A percentile compares a stretch with the other conserved stretches of the same genome.
Evolutionary conservation across 1,140 invertebrate genomes (phyloP).

Genomic region (Mycetomoellerius zeteki): DNA sequence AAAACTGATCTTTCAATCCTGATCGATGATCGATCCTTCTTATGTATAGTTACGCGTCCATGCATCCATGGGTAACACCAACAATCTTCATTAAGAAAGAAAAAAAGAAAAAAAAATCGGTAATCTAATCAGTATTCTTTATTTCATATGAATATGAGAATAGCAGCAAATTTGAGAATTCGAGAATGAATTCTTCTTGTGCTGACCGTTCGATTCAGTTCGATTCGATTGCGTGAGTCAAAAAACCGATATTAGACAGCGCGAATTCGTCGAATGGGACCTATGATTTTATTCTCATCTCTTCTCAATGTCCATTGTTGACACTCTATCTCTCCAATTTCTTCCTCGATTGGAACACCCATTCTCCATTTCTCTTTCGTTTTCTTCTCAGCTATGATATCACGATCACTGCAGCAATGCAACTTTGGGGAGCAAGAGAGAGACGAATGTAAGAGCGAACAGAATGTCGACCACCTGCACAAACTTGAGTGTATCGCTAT

Average conservation of each 20-base stretch:
- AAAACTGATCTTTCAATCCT: no score
- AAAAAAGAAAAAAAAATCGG: not conserved
- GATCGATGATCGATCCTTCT: no score
- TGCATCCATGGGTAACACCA: no score
- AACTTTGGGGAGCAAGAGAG: slow-evolving; percentile 1
- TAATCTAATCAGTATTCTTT: not conserved
- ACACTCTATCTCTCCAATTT: not conserved
- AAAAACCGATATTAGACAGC: slow-evolving; percentile 51
- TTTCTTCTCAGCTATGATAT: slow-evolving; percentile 80
- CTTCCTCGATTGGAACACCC: slow-evolving; percentile 16
- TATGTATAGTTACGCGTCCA: no score
- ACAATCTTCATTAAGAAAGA: no score
- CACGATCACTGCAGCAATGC: not conserved
- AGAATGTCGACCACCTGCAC: not conserved
- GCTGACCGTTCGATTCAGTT: slow-evolving; percentile 64
- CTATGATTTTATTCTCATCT: slow-evolving; percentile 53
- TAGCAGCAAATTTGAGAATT: not conserved
- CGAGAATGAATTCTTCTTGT: slow-evolving; percentile 55
- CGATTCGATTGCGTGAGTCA: slow-evolving; percentile 5
- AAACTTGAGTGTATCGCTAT: not conserved
- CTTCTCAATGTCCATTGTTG: not conserved
- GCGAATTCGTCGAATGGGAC: slow-evolving; percentile 42
- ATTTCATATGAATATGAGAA: not conserved
- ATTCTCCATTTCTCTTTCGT: slow-evolving; percentile 20
- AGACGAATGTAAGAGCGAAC: slow-evolving; percentile 14